Evolutionary conservation across 1,140 invertebrate species (phyloP).

Genomic region (Plutomurus gul): DNA sequence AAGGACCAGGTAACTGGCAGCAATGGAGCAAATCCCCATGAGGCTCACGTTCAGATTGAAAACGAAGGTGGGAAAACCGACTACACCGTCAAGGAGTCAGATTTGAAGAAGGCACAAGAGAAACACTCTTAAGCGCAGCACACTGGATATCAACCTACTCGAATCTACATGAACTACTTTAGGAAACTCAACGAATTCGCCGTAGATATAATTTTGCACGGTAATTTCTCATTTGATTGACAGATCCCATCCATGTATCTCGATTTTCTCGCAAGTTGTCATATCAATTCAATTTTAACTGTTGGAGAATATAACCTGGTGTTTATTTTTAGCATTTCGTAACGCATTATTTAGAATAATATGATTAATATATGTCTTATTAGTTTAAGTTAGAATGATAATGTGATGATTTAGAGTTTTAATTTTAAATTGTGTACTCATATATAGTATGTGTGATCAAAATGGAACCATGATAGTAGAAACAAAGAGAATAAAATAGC

Average conservation of each 20-base stretch:
- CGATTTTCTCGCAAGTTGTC: too few relatives aligned
- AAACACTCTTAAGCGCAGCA: neutral
- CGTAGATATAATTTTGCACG: too few relatives aligned
- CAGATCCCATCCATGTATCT: too few relatives aligned
- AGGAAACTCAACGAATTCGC: neutral
- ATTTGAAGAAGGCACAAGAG: neutral
- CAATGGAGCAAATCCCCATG: neutral
- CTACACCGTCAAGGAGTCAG: neutral
- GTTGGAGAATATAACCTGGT: neutral
- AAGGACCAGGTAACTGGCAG: neutral
- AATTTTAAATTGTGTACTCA: too few relatives aligned
- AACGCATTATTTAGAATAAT: neutral
- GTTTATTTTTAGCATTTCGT: neutral
- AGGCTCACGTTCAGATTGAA: neutral
- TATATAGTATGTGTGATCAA: too few relatives aligned
- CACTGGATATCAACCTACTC: too few relatives aligned
- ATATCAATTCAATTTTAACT: too few relatives aligned
- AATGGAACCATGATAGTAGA: too few relatives aligned
- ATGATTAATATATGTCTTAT: slow-evolving; percentile 9
- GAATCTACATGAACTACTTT: neutral
- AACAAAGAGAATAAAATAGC: too few relatives aligned
- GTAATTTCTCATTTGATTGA: too few relatives aligned
- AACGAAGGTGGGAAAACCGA: neutral
- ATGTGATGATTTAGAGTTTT: too few relatives aligned
- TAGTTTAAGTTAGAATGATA: neutral